These are phyloP conservation scores for Scaptomyza polygonia DNA, from an alignment of 2,888 invertebrate species.

Conservation along the genomic window DNA sequence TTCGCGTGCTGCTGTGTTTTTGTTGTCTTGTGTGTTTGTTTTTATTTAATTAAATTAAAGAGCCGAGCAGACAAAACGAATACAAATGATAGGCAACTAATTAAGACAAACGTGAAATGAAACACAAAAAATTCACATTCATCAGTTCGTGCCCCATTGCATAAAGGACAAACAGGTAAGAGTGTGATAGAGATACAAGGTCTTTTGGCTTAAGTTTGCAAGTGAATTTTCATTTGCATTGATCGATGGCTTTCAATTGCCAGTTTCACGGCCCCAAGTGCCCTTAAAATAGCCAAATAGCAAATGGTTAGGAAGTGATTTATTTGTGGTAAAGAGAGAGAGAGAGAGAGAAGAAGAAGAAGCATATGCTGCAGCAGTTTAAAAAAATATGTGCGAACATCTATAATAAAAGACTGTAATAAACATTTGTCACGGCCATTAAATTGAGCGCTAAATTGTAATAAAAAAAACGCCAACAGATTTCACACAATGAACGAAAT, in stretches of 20 bases:
- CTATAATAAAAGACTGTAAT: constrained; percentile 4
- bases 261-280: constrained; percentile 50
- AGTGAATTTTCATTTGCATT: constrained; percentile 55
- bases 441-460: constrained; percentile 25
- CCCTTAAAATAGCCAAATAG: constrained; percentile 54
- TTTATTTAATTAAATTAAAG: constrained; percentile 35
- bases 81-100: constrained; percentile 42
- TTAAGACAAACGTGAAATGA: constrained; percentile 54
- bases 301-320: constrained; percentile 58
- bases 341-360: background rate
- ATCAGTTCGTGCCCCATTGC: constrained; percentile 48
- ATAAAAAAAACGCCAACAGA: background rate
- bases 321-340: constrained; percentile 33
- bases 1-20: background rate
- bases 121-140: constrained; percentile 51
- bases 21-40: background rate
- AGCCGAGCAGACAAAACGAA: constrained; percentile 18
- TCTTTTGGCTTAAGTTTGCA: constrained; percentile 18
- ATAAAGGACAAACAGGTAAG: constrained; percentile 24
- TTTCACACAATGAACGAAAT: background rate
- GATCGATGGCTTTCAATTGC: constrained; percentile 65
- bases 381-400: constrained; percentile 8
- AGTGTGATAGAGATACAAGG: constrained; percentile 25
- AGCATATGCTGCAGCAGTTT: constrained; percentile 20
- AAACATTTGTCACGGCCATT: constrained; percentile 9